Percentiles rank a stretch among this genome's conserved stretches.
Conservation (phyloP, 2,113 vertebrate species). For the Alethe diademata region DNA sequence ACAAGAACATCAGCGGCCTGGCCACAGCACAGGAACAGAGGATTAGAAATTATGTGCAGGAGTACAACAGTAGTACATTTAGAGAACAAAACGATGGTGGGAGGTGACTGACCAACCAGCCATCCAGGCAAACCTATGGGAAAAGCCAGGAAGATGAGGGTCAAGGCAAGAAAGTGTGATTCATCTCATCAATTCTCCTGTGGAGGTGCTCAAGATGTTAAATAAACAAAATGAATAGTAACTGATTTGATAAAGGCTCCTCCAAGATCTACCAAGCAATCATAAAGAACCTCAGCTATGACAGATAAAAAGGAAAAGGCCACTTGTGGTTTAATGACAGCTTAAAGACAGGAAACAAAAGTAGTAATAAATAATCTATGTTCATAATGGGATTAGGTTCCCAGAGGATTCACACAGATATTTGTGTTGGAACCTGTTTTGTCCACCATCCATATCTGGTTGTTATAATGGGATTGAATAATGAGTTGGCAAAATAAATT, state of each 20-base stretch:
- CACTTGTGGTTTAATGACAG: not conserved
- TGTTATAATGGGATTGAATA: not conserved
- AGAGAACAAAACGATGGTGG: not conserved
- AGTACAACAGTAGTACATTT: rapidly evolving
- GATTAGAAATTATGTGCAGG: not conserved
- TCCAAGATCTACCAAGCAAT: not conserved
- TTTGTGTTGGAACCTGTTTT: not conserved
- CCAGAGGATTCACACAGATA: not conserved
- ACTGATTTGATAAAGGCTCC: not conserved
- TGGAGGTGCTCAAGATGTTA: not conserved
- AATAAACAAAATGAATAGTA: not conserved
- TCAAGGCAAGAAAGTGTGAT: not conserved
- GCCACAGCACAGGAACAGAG: not conserved
- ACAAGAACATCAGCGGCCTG: not conserved
- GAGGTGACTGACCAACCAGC: not conserved
- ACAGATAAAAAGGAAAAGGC: slow-evolving; percentile 1
- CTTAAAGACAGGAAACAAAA: not conserved
- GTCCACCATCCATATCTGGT: not conserved
- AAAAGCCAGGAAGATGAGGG: not conserved
- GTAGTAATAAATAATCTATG: not conserved
- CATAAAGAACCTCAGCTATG: not conserved
- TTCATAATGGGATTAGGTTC: not conserved
- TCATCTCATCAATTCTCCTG: not conserved
- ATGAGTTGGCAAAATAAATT: not conserved
- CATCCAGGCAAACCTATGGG: not conserved